These are phyloP conservation scores for Neocrepidodera transversa DNA, from an alignment of 2,888 invertebrate genomes.

Conservation along the genomic window DNA sequence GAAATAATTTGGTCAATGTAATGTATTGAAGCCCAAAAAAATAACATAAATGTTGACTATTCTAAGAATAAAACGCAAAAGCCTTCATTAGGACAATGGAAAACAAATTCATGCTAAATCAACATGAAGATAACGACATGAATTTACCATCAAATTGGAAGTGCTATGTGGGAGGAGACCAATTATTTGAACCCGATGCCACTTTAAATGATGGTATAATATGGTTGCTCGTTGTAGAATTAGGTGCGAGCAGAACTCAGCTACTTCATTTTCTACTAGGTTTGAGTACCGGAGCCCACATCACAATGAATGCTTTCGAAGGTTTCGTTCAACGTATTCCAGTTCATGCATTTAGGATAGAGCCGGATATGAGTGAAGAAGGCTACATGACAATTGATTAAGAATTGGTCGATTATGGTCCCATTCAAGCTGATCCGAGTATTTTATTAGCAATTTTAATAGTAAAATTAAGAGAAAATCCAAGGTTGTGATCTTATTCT, in stretches of 20 bases:
- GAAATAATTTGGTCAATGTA: no score
- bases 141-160: no score
- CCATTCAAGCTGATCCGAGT: slow-evolving; percentile 75
- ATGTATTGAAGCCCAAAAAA: no score
- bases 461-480: slow-evolving; percentile 48
- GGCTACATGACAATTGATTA: slow-evolving; percentile 89
- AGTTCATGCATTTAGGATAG: slow-evolving; percentile 90
- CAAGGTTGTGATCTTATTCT: slow-evolving; percentile 58
- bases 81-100: no score
- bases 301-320: slow-evolving; percentile 67
- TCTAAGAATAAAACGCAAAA: no score
- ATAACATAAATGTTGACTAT: no score
- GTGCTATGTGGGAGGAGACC: slow-evolving; percentile 86
- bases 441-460: slow-evolving; percentile 44
- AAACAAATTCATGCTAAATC: no score
- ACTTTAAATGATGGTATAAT: slow-evolving; percentile 90
- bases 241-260: slow-evolving; percentile 81
- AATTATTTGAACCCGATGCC: slow-evolving; percentile 85
- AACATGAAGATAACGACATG: no score
- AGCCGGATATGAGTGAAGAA: slow-evolving; percentile 73
- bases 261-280: slow-evolving; percentile 81
- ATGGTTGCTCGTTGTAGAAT: slow-evolving; percentile 80
- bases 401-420: slow-evolving; percentile 86
- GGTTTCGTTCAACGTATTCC: slow-evolving; percentile 74
- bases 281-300: slow-evolving; percentile 82